phyloP scores from a whole-genome alignment of 2,888 invertebrate genomes.

The Torymus texanus region DNA sequence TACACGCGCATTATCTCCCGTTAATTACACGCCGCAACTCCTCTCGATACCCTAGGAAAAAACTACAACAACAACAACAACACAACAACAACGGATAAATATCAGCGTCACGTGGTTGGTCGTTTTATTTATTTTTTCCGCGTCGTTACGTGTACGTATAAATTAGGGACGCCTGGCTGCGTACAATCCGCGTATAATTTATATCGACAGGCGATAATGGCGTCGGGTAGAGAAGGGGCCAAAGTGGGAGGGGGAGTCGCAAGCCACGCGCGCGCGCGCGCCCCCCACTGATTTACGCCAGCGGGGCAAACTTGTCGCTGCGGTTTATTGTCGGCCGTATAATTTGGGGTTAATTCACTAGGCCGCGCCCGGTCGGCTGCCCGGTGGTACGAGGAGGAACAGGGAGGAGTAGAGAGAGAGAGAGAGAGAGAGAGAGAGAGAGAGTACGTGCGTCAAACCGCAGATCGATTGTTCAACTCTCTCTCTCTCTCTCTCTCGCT shows the following conservation, averaged over 20 bases:
- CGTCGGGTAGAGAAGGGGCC: neutral
- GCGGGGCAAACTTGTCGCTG: constrained; percentile 65
- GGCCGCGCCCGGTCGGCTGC: constrained; percentile 59
- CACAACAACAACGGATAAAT: too few relatives aligned
- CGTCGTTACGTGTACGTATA: too few relatives aligned
- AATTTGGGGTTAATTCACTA: constrained; percentile 74
- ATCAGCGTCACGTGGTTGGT: too few relatives aligned
- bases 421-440: constrained; percentile 52
- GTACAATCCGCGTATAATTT: constrained; percentile 35
- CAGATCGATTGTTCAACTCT: constrained; percentile 72
- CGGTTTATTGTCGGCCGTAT: constrained; percentile 72
- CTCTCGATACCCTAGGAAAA: neutral
- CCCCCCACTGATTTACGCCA: constrained; percentile 69
- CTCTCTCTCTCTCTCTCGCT: constrained; percentile 35
- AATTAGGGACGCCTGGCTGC: neutral
- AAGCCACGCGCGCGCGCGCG: neutral
- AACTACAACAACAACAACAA: neutral
- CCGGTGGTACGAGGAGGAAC: neutral
- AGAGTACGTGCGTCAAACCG: constrained; percentile 72
- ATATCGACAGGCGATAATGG: constrained; percentile 49
- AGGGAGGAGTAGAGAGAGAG: neutral
- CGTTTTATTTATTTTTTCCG: too few relatives aligned
- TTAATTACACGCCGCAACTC: neutral
- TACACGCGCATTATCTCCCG: neutral
- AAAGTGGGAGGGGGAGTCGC: neutral